Base-by-base conservation (phyloP, 2,888 invertebrate genomes). In the Rotaria magnacalcarata region DNA sequence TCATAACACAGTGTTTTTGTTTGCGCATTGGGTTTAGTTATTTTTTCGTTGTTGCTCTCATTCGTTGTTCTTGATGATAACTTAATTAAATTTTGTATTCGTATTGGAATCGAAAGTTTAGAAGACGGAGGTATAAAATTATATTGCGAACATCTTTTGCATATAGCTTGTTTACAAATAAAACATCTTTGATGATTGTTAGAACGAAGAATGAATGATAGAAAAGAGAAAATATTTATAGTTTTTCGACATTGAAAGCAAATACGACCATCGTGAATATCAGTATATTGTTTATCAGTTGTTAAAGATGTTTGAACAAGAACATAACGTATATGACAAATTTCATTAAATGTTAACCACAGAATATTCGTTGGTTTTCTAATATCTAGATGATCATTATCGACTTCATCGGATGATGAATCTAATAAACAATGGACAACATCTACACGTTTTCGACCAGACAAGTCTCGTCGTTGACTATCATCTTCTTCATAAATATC, bases 381-480 rank as follows among this genome's bases (percentile, higher is more conserved):
- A 80, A 5, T 6, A 24, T 24, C 0, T 8, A 24, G 24, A 24
- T 80, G 2, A 41, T 21, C 14, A 14, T 43, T 8, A 24, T n/a
- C 24, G 34, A 4, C 5, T n/a, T 80, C 80, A n/a, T 80, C 80
- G 5, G 80, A n/a, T n/a, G 80, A 80, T 14, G 80, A 47, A n/a
- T 80, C 80, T 47, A 80, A 47, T 47, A 80, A 80, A 80, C 80
- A 80, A 0, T 80, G 19, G 2, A 80, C 5, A 47, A 80, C 43
- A 47, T 24, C 43, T n/a, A 80, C 80, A 7, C 80, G 80, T 47
- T 80, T 80, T 80, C 80, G 80, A n/a, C 80, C 80, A 80, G 11
- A 47, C 11, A 14, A 8, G 47, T 80, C 80, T 80, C 80, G 47
- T 24, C 80, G 80, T 47, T 80, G 21, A 11, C n/a, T 8, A 43